These are phyloP conservation scores for Myiozetetes cayanensis DNA, from an alignment of 2,113 vertebrate species.

Conservation along the genomic window DNA sequence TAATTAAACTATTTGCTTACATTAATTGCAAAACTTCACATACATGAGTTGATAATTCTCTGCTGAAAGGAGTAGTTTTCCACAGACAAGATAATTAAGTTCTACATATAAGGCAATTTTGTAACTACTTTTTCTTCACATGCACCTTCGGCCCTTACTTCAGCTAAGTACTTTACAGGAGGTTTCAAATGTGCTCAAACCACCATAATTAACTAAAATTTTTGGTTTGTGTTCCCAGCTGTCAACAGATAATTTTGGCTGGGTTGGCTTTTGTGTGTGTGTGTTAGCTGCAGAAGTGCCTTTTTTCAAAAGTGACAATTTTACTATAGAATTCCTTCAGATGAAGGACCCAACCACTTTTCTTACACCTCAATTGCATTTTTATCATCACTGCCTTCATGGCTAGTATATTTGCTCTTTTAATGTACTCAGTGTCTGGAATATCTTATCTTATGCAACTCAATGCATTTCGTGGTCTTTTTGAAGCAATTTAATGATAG, in stretches of 20 bases:
- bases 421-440: not conserved
- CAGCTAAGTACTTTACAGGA: not conserved
- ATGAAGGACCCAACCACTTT: not conserved
- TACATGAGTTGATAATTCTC: not conserved
- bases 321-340: not conserved
- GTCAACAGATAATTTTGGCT: not conserved
- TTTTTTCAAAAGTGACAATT: not conserved
- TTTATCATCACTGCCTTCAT: not conserved
- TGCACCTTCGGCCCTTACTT: not conserved
- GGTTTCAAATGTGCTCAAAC: not conserved
- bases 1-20: not conserved
- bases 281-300: not conserved
- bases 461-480: constrained; percentile 29
- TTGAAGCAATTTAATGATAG: not conserved
- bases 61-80: not conserved
- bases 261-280: not conserved
- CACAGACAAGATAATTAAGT: not conserved
- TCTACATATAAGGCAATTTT: not conserved
- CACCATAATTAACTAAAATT: not conserved
- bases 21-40: not conserved
- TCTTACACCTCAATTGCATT: constrained; percentile 5
- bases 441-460: not conserved
- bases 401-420: not conserved
- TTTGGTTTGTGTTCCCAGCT: not conserved
- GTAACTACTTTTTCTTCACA: not conserved